Base-by-base conservation (phyloP, 2,888 invertebrate species). In the Erynnis tages region DNA sequence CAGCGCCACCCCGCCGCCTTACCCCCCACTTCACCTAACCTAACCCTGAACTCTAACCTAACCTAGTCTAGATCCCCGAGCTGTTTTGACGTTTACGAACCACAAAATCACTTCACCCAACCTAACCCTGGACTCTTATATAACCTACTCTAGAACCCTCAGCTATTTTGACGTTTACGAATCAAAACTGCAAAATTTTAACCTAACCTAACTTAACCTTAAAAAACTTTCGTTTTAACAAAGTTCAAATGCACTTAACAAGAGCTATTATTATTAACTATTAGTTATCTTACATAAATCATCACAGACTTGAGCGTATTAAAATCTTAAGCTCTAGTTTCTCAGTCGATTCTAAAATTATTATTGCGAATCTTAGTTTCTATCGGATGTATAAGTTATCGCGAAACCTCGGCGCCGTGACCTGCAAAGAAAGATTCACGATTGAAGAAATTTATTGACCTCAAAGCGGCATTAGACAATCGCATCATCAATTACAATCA, bases 401-500 rank as follows among this genome's bases (percentile, higher is more conserved):
- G 43, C 50, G 50, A 50, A 50, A 34, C 41, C 43, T 17, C 35
- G 19, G 30, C 55, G 37, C 37, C 66, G 69, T 69, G 72, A 73
- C 76, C 77, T 72, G 81, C 69, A 75, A 81, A 76, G 70, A 82
- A 76, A 77, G 74, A 79, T 73, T 68, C 74, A 77, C 69, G 73
- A 73, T 77, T 71, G 72, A 75, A 79, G 70, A 78, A 77, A 79
- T 76, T 73, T 73, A 78, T 75, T 81, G 81, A 84, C 79, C 82
- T 72, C 76, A 70, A 79, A 75, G 72, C 72, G 64, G 69, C 70
- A 75, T 75, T 77, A 81, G 77, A 82, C 81, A 82, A 86, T 78
- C 79, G 73, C 76, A 86, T 88, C 87, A 89, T 87, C 82, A 88
- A 89, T 88, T 84, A 87, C 86, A 88, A 88, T 89, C 88, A 88